Conservation (phyloP, 2,113 vertebrate species). For the Takifugu bimaculatus region DNA sequence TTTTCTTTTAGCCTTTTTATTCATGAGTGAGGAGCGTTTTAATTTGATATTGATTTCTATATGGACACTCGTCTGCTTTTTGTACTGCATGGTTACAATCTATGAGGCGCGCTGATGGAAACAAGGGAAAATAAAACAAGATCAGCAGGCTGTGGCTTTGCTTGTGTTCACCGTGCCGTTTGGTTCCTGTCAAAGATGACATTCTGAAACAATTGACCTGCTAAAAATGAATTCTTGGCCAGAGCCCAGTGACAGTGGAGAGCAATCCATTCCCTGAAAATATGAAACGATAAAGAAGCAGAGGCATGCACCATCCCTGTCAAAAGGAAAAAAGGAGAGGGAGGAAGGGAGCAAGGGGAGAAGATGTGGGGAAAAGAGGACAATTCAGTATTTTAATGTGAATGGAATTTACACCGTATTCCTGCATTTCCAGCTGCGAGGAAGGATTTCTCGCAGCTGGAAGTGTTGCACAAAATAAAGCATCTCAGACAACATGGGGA, state of each 20-base stretch:
- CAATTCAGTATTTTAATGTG: constrained; percentile 46
- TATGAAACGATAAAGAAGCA: constrained; percentile 70
- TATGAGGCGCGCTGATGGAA: constrained; percentile 53
- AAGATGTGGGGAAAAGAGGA: neutral
- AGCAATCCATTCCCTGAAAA: constrained; percentile 75
- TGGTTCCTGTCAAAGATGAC: constrained; percentile 77
- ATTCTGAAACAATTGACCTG: constrained; percentile 77
- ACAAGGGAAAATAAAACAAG: constrained; percentile 12
- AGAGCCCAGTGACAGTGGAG: constrained; percentile 64
- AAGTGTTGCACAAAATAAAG: constrained; percentile 54
- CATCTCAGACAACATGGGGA: constrained; percentile 39
- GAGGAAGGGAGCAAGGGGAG: constrained; percentile 59
- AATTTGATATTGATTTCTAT: constrained; percentile 73
- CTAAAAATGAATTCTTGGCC: constrained; percentile 75
- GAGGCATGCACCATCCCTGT: constrained; percentile 68
- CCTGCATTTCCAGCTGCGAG: constrained; percentile 27
- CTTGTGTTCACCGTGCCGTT: constrained; percentile 72
- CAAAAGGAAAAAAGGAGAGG: constrained; percentile 40
- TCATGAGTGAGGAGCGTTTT: constrained; percentile 66
- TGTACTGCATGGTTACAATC: constrained; percentile 41
- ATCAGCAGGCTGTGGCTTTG: constrained; percentile 58
- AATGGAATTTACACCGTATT: constrained; percentile 57
- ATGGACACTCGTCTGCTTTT: constrained; percentile 45
- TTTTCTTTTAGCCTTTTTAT: constrained; percentile 58
- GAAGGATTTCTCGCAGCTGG: constrained; percentile 53